Evolutionary conservation across 2,888 invertebrate genomes (phyloP).

Genomic region (Phortica okadai): DNA sequence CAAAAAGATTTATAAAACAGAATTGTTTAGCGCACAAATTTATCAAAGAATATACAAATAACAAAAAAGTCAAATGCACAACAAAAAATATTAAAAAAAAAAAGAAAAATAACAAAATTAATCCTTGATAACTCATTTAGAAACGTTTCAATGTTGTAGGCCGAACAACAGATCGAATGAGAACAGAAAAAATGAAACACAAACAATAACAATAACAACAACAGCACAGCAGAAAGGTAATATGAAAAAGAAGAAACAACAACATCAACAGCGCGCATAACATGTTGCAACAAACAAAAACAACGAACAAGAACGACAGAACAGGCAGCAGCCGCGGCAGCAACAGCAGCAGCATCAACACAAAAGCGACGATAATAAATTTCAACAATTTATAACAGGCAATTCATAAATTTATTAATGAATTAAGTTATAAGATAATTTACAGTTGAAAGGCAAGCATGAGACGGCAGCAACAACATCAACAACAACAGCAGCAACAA

Average conservation of each 20-base stretch:
- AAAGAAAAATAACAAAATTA: conserved; percentile 28
- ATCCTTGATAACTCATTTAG: conserved; percentile 52
- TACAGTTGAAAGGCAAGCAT: conserved; percentile 55
- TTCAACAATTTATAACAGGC: conserved; percentile 71
- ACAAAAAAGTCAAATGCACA: background rate
- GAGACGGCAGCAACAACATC: conserved; percentile 8
- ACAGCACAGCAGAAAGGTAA: background rate
- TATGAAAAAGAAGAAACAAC: background rate
- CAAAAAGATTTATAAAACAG: background rate
- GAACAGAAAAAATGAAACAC: conserved; percentile 31
- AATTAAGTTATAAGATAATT: conserved; percentile 75
- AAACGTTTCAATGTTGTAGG: conserved; percentile 10
- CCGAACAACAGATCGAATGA: conserved; percentile 26
- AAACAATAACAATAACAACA: background rate
- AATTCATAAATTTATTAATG: conserved; percentile 75
- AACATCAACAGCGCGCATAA: conserved; percentile 35
- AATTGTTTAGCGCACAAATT: conserved; percentile 21
- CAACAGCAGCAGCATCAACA: conserved; percentile 34
- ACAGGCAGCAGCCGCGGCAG: conserved; percentile 34
- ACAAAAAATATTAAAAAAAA: conserved; percentile 3
- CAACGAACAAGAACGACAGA: background rate
- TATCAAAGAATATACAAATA: conserved; percentile 7
- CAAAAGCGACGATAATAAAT: conserved; percentile 62
- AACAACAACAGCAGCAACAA: conserved; percentile 25
- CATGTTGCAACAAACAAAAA: conserved; percentile 47